phyloP scores from a whole-genome alignment of 2,888 invertebrate genomes.

The Parnassius glacialis region DNA sequence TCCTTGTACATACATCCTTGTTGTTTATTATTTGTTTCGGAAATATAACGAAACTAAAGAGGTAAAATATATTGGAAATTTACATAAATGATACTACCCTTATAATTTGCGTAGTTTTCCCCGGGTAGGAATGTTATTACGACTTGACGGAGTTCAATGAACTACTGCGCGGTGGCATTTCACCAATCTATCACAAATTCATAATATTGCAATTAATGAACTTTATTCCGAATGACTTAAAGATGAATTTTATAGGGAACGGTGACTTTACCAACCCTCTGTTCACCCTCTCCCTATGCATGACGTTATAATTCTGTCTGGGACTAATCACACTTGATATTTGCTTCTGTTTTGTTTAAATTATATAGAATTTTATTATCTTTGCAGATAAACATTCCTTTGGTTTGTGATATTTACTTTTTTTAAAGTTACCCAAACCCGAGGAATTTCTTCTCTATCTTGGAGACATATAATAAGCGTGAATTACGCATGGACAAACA shows the following conservation, averaged over 20 bases:
- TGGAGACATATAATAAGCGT: too few species aligned
- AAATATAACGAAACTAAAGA: constrained; percentile 25
- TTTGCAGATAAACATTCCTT: constrained; percentile 8
- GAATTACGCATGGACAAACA: too few species aligned
- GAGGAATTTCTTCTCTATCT: too few species aligned
- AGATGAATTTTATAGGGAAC: constrained; percentile 29
- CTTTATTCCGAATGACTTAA: constrained; percentile 1
- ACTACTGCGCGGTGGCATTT: constrained; percentile 40
- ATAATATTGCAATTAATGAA: constrained; percentile 1
- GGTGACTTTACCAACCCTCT: constrained; percentile 37
- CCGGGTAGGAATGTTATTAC: constrained; percentile 27
- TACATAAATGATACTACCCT: constrained; percentile 15
- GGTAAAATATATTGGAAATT: constrained; percentile 8
- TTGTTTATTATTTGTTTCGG: not conserved
- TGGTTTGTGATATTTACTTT: too few species aligned
- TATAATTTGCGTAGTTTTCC: constrained; percentile 15
- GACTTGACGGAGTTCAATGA: constrained; percentile 40
- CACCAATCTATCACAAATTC: constrained; percentile 37
- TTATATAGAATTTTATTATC: constrained; percentile 41
- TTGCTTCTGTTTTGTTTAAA: constrained; percentile 41
- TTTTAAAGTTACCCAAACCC: too few species aligned
- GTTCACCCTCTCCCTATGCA: constrained; percentile 53
- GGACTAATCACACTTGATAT: constrained; percentile 63
- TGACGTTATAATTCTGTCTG: constrained; percentile 61
- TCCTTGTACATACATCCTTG: too few species aligned